Evolutionary conservation across 2,797 vertebrate genomes (phyloP).

Genomic region (Acipenser transmontanus): DNA sequence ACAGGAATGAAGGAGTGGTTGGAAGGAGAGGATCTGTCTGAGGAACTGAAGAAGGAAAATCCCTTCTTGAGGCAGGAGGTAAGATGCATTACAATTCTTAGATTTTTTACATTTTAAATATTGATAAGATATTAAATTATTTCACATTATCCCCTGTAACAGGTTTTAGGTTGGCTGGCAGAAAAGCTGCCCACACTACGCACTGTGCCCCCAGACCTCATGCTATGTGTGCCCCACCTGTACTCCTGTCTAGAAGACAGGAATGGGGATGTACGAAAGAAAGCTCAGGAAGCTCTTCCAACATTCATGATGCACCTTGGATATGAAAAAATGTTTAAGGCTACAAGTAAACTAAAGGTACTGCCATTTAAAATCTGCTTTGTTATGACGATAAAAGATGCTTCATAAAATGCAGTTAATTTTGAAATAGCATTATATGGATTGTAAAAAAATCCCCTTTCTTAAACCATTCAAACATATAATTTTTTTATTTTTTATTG

Average conservation of each 20-base stretch:
- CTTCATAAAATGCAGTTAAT: background rate
- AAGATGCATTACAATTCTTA: background rate
- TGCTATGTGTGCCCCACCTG: constrained; percentile 76
- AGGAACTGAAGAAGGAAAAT: constrained; percentile 92
- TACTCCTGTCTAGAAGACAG: constrained; percentile 90
- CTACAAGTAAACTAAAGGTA: constrained; percentile 88
- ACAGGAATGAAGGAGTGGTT: constrained; percentile 98
- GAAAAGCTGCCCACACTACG: constrained; percentile 83
- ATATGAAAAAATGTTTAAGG: constrained; percentile 91
- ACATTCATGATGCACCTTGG: constrained; percentile 97
- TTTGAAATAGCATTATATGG: background rate
- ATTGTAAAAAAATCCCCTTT: no score
- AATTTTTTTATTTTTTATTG: constrained; percentile 6
- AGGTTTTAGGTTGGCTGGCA: constrained; percentile 89
- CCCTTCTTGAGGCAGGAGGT: constrained; percentile 94
- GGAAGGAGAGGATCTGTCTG: constrained; percentile 90
- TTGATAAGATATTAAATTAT: no score
- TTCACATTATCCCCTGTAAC: constrained; percentile 18
- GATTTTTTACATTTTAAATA: background rate
- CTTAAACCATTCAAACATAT: no score
- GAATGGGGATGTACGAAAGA: constrained; percentile 92
- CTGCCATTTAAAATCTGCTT: background rate
- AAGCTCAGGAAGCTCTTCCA: constrained; percentile 88
- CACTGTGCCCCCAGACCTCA: constrained; percentile 74
- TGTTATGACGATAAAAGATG: no score